These are phyloP conservation scores for Epirrhoe alternata DNA, from an alignment of 2,888 invertebrate species.

Conservation along the genomic window DNA sequence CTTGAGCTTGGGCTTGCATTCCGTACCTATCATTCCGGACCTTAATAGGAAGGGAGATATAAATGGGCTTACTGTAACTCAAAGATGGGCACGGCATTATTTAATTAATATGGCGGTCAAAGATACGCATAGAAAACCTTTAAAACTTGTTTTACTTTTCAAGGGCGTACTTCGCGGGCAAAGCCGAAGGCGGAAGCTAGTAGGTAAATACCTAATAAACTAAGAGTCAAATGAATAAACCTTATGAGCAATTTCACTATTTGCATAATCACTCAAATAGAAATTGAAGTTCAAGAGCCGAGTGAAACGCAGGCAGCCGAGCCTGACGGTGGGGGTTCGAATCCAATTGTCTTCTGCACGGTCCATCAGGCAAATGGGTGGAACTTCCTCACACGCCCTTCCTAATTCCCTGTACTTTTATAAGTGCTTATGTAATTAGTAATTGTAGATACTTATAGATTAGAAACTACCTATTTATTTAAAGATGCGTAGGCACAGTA, in stretches of 20 bases:
- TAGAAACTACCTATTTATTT: no score
- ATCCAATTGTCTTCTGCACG: conserved; percentile 62
- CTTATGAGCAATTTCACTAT: conserved; percentile 12
- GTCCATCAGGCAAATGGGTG: conserved; percentile 55
- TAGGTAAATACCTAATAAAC: no score
- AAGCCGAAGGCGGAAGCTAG: no score
- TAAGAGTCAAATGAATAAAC: background rate
- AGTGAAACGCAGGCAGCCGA: conserved; percentile 39
- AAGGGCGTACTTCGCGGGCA: no score
- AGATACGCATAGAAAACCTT: background rate
- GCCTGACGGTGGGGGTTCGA: conserved; percentile 44
- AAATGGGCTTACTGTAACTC: conserved; percentile 20
- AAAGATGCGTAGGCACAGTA: no score
- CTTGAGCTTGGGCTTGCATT: conserved; percentile 32
- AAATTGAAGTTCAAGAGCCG: conserved; percentile 33
- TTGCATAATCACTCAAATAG: conserved; percentile 9
- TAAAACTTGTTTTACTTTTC: no score
- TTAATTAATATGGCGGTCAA: conserved; percentile 21
- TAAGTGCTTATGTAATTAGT: background rate
- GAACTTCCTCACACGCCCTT: conserved; percentile 60
- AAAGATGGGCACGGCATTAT: conserved; percentile 24
- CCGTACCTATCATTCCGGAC: conserved; percentile 13
- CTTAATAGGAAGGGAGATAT: conserved; percentile 26
- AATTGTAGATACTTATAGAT: background rate
- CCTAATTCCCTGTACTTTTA: conserved; percentile 14